Base-by-base conservation (phyloP, 1,140 invertebrate genomes). In the Microplitis demolitor region DNA sequence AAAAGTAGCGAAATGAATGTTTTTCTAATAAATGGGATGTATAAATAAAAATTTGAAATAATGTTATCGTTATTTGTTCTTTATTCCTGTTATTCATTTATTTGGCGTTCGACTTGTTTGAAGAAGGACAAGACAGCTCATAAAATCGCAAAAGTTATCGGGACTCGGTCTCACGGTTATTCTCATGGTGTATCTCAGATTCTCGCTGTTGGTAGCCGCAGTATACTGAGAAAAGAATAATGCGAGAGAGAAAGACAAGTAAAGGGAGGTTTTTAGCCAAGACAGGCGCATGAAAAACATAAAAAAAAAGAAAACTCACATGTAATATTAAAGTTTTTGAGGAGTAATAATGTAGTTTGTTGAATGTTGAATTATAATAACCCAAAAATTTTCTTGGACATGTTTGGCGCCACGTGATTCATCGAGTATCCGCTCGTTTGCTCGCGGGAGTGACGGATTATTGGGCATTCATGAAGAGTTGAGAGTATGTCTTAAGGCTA, bases 81-180 rank as follows among this genome's bases (percentile, higher is more conserved):
- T 62, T 62, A n/a, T 62, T 62, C 34, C 35, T 62, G 13, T 6
- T 50, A 31, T 66, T 37, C 16, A 50, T 66, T 66, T 66, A 33
- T 66, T 66, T 50, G 9, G 63, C 24, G 63, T 53, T 66, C 63
- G 24, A 66, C 63, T 66, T 13, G 63, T 66, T 37, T 31, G 34
- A 66, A 37, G 50, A 66, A 66, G 70, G 63, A 72, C 62, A 72
- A 66, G 70, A 72, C 70, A 72, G 70, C 70, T 72, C 70, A 51
- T 72, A 72, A 72, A 72, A 72, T 72, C 9, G 63, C 53, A 13
- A 72, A 61, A 72, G 70, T 72, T 72, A 72, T 72, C 62, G 70
- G 58, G 63, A 66, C 62, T 72, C 51, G 53, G 63, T 66, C 70
- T 66, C 70, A 72, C 70, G 70, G 70, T 72, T 72, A 71, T 66